Evolutionary conservation across 2,888 invertebrate genomes (phyloP), one percentile per base, ranked within the genome.

Genomic region (Clitarchus hookeri): DNA sequence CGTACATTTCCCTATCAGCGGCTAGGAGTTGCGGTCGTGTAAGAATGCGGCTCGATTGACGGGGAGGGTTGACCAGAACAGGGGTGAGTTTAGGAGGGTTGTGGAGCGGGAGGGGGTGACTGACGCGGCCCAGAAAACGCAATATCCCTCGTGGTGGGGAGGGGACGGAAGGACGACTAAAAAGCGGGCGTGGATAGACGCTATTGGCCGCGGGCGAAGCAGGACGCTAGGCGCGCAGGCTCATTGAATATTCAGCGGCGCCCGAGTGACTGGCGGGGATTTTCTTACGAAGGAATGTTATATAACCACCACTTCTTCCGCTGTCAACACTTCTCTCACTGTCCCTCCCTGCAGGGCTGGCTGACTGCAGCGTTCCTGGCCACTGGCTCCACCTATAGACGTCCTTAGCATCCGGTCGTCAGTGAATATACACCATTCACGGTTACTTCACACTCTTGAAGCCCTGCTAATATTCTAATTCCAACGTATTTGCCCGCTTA

Each of bases 151-250:
- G 19, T 11, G 8, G 65, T 0, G 65, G 23, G 65, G 65, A 19
- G 65, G 65, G n/a, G 53, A 53, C 13, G 23, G 65, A 65, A 19
- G 65, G 23, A 8, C 53, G 53, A 53, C 53, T 12, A 12, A 19
- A 53, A 9, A n/a, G 65, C 16, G 48, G 84, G 54, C 54, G 54
- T n/a, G 65, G 2, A 19, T 6, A 65, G 65, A n/a, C 65, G 65
- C 65, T 23, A 65, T 65, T 65, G 65, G 13, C 65, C 89, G 89
- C 87, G 86, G 88, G 88, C 88, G 88, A 89, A 88, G 88, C 91
- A 89, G 89, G 88, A 87, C 87, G 85, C 85, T 65, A 23, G 23
- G 65, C 65, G 65, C 65, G 23, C 19, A 11, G 65, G 65, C 65
- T 65, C 65, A 65, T 65, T 65, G 65, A 65, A 65, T 65, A 65